Conservation (phyloP, 1,140 invertebrate species). For the Bombus ignitus region DNA sequence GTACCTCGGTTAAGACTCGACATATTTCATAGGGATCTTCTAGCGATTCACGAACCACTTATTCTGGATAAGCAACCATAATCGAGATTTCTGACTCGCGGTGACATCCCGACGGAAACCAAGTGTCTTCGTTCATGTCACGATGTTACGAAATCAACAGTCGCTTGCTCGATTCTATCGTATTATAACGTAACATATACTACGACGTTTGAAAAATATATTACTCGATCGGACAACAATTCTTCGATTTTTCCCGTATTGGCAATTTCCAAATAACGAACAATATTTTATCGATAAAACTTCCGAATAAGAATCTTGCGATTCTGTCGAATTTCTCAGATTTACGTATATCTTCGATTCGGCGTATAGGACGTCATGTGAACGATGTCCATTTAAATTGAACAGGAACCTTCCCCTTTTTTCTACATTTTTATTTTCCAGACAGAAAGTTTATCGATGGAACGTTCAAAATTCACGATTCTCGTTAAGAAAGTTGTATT, state of each 20-base stretch:
- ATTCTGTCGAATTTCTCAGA: too few relatives aligned
- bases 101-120: slow-evolving; percentile 7
- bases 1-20: not conserved
- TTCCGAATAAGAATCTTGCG: too few relatives aligned
- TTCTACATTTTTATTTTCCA: not conserved
- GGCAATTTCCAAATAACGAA: too few relatives aligned
- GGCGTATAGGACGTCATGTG: too few relatives aligned
- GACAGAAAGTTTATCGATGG: not conserved
- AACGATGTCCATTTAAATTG: too few relatives aligned
- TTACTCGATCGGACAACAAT: too few relatives aligned
- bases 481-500: not conserved
- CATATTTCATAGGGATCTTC: slow-evolving; percentile 53
- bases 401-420: not conserved
- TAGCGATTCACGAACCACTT: slow-evolving; percentile 27
- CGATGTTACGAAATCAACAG: slow-evolving; percentile 12
- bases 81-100: slow-evolving; percentile 35
- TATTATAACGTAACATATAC: too few relatives aligned
- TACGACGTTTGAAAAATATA: too few relatives aligned
- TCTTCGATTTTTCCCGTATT: too few relatives aligned
- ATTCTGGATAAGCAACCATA: slow-evolving; percentile 47
- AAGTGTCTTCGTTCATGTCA: slow-evolving; percentile 9
- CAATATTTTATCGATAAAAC: too few relatives aligned
- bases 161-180: too few relatives aligned
- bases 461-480: not conserved
- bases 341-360: too few relatives aligned